A percentile compares a stretch with the other conserved stretches of the same genome.
phyloP scores from a whole-genome alignment of 1,140 invertebrate species.

The Acromyrmex charruanus region DNA sequence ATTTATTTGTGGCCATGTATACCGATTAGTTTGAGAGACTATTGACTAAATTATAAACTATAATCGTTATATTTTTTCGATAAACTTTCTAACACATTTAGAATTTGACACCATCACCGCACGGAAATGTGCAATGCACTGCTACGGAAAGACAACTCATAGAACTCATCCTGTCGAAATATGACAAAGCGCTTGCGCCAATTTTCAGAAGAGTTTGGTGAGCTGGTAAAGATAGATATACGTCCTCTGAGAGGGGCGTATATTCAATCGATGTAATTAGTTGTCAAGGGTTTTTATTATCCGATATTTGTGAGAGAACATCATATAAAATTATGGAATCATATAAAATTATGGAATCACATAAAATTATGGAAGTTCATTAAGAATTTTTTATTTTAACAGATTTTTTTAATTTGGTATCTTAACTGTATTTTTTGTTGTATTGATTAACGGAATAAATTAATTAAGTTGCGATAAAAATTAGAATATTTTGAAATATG shows the following conservation, averaged over 20 bases:
- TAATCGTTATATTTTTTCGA: background rate
- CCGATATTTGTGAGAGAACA: background rate
- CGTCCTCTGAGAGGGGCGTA: background rate
- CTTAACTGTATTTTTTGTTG: background rate
- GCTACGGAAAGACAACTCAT: background rate
- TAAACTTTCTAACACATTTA: background rate
- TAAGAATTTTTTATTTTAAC: background rate
- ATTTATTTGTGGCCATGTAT: constrained; percentile 47
- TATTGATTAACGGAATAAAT: background rate
- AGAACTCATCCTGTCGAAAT: background rate
- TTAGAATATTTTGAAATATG: background rate
- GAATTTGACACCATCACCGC: background rate
- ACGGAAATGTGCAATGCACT: background rate
- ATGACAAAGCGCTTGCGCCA: background rate
- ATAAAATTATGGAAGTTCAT: background rate
- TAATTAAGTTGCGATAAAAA: background rate
- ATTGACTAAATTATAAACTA: constrained; percentile 42
- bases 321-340: background rate
- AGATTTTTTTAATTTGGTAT: background rate
- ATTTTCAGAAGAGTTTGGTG: background rate
- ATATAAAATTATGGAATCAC: background rate
- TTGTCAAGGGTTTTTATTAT: background rate
- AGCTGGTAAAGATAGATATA: background rate
- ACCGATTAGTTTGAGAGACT: constrained; percentile 59
- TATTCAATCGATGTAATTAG: constrained; percentile 3